phyloP scores from a whole-genome alignment of 2,888 invertebrate species.

The Brachycybe producta region DNA sequence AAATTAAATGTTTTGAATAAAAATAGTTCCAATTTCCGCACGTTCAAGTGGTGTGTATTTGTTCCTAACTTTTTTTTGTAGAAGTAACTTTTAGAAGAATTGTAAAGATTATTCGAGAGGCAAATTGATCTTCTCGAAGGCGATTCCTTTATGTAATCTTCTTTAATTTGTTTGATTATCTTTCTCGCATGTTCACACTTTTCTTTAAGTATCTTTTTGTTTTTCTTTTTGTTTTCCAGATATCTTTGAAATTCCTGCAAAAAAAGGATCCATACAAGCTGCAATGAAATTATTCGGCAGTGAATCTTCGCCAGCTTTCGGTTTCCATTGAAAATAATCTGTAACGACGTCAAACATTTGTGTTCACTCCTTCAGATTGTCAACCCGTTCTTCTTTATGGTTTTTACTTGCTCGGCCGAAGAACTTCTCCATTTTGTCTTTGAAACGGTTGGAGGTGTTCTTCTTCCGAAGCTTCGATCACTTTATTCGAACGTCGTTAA shows the following conservation, averaged over 20 bases:
- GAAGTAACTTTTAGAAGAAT: too few species aligned
- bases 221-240: slow-evolving; percentile 91
- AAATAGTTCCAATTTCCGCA: too few species aligned
- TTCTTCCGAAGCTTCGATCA: slow-evolving; percentile 49
- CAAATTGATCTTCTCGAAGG: too few species aligned
- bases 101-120: too few species aligned
- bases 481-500: slow-evolving; percentile 51
- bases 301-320: slow-evolving; percentile 55
- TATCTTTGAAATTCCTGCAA: slow-evolving; percentile 84
- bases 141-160: too few species aligned
- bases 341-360: slow-evolving; percentile 67
- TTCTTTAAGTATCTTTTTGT: slow-evolving; percentile 62
- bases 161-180: too few species aligned
- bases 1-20: too few species aligned
- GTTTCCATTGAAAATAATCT: slow-evolving; percentile 73
- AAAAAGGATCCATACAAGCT: slow-evolving; percentile 77
- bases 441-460: slow-evolving; percentile 64
- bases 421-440: slow-evolving; percentile 72
- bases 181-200: slow-evolving; percentile 50
- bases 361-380: too few species aligned
- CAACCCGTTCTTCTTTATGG: too few species aligned
- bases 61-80: too few species aligned
- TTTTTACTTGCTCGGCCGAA: too few species aligned
- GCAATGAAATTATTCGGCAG: slow-evolving; percentile 76
- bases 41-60: too few species aligned